Evolutionary conservation across 2,888 invertebrate species (phyloP).

Genomic region (Schizaphis graminum): DNA sequence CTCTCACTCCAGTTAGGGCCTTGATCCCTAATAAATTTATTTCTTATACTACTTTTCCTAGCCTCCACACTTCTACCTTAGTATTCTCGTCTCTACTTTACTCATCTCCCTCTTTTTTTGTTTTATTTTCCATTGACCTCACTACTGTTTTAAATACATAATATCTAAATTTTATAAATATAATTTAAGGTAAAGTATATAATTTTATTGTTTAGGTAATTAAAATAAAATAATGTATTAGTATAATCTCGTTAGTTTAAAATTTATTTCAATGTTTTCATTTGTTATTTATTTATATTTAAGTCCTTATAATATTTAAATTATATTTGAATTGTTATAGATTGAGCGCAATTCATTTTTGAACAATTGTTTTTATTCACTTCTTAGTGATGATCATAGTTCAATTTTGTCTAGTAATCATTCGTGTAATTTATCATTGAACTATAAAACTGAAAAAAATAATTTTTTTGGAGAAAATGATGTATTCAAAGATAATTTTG

Average conservation of each 20-base stretch:
- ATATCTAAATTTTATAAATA: not conserved
- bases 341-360: slow-evolving; percentile 59
- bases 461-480: slow-evolving; percentile 29
- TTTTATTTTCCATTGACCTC: not conserved
- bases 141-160: not conserved
- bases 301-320: not conserved
- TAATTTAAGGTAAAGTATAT: not conserved
- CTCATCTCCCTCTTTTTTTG: not conserved
- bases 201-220: not conserved
- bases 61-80: not conserved
- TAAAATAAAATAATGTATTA: not conserved
- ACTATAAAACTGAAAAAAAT: slow-evolving; percentile 44
- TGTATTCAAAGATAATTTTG: slow-evolving; percentile 47
- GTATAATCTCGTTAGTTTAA: not conserved
- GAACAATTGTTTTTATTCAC: slow-evolving; percentile 60
- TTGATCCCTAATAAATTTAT: not conserved
- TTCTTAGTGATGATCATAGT: slow-evolving; percentile 56
- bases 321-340: slow-evolving; percentile 5
- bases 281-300: not conserved
- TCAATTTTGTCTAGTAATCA: slow-evolving; percentile 52
- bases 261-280: not conserved
- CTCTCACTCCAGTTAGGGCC: too few species aligned
- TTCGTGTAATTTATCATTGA: slow-evolving; percentile 51
- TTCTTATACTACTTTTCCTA: not conserved
- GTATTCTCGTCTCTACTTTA: not conserved